Evolutionary conservation across 2,797 vertebrate species (phyloP).

Genomic region (Cuculus canorus): DNA sequence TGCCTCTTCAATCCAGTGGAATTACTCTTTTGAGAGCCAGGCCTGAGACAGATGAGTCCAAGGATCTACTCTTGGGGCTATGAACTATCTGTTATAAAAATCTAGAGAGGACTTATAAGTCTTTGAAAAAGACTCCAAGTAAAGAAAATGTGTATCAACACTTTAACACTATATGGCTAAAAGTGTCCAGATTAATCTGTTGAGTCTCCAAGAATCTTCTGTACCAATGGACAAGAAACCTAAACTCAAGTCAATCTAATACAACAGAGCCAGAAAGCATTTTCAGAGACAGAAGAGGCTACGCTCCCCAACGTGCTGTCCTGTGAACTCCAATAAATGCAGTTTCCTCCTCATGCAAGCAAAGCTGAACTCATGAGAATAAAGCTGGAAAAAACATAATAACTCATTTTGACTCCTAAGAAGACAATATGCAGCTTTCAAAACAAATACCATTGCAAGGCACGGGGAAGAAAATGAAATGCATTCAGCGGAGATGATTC

Average conservation of each 20-base stretch:
- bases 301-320: fast-evolving
- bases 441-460: neutral
- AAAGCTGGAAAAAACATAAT: neutral
- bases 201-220: neutral
- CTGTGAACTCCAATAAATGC: neutral
- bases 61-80: constrained; percentile 12
- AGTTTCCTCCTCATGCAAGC: neutral
- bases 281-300: neutral
- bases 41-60: neutral
- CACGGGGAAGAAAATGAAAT: neutral
- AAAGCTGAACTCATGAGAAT: neutral
- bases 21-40: constrained; percentile 55
- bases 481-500: neutral
- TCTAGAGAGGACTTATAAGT: neutral
- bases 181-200: neutral
- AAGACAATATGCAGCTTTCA: neutral
- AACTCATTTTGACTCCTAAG: neutral
- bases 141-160: constrained; percentile 36
- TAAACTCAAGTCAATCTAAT: neutral
- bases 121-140: neutral
- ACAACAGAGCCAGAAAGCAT: neutral
- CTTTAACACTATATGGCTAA: neutral
- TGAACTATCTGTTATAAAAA: constrained; percentile 51
- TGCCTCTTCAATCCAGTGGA: constrained; percentile 53
- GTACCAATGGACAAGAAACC: neutral